Conservation (phyloP, 2,888 invertebrate genomes). For the Nephrotoma flavescens region DNA sequence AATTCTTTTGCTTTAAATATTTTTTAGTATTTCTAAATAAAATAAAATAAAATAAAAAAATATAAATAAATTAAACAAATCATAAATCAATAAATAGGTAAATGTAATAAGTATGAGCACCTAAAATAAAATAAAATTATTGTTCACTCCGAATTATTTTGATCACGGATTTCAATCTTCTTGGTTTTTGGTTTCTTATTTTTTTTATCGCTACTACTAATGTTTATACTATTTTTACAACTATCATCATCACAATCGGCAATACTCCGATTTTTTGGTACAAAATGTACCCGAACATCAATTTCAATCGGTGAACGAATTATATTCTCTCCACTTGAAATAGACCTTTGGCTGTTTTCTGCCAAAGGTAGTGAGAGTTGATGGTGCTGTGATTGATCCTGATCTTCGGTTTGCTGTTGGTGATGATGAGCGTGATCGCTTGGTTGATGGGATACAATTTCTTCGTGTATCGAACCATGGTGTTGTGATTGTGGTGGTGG, state of each 20-base stretch:
- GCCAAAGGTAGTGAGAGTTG: constrained; percentile 16
- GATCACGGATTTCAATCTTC: constrained; percentile 9
- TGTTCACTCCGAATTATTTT: background rate
- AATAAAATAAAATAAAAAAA: background rate
- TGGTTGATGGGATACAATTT: background rate
- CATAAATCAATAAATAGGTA: background rate
- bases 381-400: background rate
- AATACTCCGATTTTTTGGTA: constrained; percentile 30
- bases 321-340: constrained; percentile 13
- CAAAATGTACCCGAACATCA: constrained; percentile 60
- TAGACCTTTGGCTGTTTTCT: constrained; percentile 1
- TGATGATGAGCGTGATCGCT: background rate
- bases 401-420: background rate
- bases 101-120: background rate
- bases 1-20: constrained; percentile 27
- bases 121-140: background rate
- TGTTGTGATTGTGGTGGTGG: background rate
- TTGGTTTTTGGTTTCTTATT: constrained; percentile 23
- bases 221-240: background rate
- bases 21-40: constrained; percentile 24
- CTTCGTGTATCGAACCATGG: background rate
- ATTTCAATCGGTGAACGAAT: constrained; percentile 46
- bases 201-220: background rate
- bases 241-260: background rate
- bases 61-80: background rate